phyloP scores from a whole-genome alignment of 2,797 vertebrate genomes.

The Buphagus erythrorhynchus region DNA sequence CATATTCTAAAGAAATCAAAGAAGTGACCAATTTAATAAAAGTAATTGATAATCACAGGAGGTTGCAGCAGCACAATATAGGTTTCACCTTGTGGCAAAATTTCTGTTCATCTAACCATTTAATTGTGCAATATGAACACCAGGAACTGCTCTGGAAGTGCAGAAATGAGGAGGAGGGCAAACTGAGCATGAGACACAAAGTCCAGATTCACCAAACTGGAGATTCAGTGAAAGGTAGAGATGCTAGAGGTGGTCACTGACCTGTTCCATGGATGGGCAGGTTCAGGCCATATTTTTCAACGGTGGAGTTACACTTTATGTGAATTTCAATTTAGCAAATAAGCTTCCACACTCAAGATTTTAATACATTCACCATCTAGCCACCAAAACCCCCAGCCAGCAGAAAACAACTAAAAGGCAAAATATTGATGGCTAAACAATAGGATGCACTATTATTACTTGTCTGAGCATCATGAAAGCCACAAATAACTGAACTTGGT shows the following conservation, averaged over 20 bases:
- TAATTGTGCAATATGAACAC: background rate
- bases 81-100: background rate
- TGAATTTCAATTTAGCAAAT: background rate
- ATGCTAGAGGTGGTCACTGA: background rate
- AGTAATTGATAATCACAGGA: background rate
- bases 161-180: background rate
- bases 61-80: background rate
- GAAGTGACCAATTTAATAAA: slow-evolving; percentile 9
- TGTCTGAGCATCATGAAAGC: background rate
- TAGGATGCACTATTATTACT: background rate
- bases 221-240: background rate
- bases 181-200: background rate
- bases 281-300: background rate
- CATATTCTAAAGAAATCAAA: slow-evolving; percentile 44
- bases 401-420: background rate
- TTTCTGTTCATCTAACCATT: background rate
- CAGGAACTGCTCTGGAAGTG: background rate
- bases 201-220: background rate
- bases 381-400: background rate
- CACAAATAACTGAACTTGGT: background rate
- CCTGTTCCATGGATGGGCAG: background rate
- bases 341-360: background rate
- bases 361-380: background rate
- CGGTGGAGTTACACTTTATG: background rate
- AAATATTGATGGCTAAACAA: background rate